Percentiles rank a stretch among this genome's conserved stretches.
Conservation (phyloP, 2,888 invertebrate genomes). For the Danaus chrysippus region DNA sequence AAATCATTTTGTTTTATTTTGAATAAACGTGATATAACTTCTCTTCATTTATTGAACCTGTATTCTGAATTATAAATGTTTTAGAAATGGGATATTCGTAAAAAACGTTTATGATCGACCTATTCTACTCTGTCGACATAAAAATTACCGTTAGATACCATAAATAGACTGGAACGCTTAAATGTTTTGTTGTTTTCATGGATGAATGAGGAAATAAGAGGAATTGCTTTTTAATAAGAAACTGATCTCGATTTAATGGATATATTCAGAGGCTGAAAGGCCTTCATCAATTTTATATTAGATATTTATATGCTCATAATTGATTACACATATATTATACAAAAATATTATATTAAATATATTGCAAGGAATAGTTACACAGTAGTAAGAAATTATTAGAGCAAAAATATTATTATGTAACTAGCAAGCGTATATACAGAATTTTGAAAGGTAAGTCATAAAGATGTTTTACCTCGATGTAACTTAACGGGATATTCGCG, state of each 20-base stretch:
- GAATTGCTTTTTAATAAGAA: constrained; percentile 12
- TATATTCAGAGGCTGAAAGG: neutral
- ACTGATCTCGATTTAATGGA: neutral
- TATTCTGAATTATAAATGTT: too few relatives aligned
- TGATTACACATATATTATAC: too few relatives aligned
- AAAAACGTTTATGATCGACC: neutral
- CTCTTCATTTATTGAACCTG: neutral
- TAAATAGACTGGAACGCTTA: constrained; percentile 16
- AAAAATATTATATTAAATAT: too few relatives aligned
- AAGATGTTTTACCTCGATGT: constrained; percentile 22
- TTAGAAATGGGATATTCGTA: too few relatives aligned
- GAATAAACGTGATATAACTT: neutral
- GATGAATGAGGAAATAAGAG: constrained; percentile 10
- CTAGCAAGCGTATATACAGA: neutral
- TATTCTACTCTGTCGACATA: constrained; percentile 14
- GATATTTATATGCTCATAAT: too few relatives aligned
- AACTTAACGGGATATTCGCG: constrained; percentile 30
- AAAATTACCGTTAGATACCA: constrained; percentile 13
- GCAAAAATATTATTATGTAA: constrained; percentile 4
- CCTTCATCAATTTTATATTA: too few relatives aligned
- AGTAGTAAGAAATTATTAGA: neutral
- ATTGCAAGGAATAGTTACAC: too few relatives aligned
- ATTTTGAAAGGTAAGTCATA: constrained; percentile 12
- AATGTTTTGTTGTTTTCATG: constrained; percentile 16
- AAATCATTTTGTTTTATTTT: neutral